phyloP scores from a whole-genome alignment of 2,888 invertebrate genomes.

The Eupsilia transversa region DNA sequence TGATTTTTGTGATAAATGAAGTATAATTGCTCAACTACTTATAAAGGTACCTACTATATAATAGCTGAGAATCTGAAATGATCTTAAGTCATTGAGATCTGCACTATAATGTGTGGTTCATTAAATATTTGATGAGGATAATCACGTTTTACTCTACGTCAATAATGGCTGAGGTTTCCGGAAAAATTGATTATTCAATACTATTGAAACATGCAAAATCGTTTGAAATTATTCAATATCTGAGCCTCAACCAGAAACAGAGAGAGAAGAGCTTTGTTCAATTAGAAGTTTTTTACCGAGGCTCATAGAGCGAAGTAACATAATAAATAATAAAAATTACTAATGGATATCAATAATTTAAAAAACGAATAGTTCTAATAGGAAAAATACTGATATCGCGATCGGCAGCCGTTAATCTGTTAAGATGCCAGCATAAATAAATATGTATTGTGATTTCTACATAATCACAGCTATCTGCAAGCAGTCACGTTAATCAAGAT shows the following conservation, averaged over 20 bases:
- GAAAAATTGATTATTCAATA: constrained; percentile 26
- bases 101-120: constrained; percentile 16
- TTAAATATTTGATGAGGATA: constrained; percentile 32
- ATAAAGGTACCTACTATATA: not conserved
- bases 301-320: not conserved
- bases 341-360: constrained; percentile 10
- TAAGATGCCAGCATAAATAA: constrained; percentile 56
- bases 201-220: constrained; percentile 3
- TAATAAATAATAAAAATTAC: not conserved
- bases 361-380: constrained; percentile 3
- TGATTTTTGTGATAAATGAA: constrained; percentile 49
- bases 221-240: constrained; percentile 5
- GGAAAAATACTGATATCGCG: constrained; percentile 40
- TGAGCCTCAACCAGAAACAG: not conserved
- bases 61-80: not conserved
- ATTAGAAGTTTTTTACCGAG: not conserved
- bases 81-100: constrained; percentile 32
- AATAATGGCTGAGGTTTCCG: constrained; percentile 19
- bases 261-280: not conserved
- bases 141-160: constrained; percentile 23
- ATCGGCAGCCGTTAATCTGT: constrained; percentile 25
- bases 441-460: constrained; percentile 43
- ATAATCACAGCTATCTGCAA: constrained; percentile 21
- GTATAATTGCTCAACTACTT: constrained; percentile 9
- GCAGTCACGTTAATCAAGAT: constrained; percentile 41